Conservation (phyloP, 2,113 vertebrate genomes). For the Thamnophis sirtalis region DNA sequence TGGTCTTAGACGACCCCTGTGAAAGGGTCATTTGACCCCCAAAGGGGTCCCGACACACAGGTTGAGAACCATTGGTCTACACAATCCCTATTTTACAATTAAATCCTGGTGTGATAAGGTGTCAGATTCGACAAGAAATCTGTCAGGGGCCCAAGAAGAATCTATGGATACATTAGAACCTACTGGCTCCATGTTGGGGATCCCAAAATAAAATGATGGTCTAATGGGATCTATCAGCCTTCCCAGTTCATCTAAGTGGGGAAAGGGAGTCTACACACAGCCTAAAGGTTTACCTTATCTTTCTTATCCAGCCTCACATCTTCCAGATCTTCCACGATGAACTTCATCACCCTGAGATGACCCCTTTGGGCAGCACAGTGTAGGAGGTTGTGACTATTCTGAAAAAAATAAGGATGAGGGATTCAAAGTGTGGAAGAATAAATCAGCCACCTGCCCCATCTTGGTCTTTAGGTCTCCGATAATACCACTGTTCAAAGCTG, state of each 20-base stretch:
- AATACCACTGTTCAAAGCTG: background rate
- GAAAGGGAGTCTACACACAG: background rate
- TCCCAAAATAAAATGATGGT: background rate
- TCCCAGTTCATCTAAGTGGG: background rate
- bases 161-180: background rate
- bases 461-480: background rate
- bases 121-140: background rate
- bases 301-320: conserved; percentile 72
- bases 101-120: background rate
- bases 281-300: conserved; percentile 72
- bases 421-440: background rate
- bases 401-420: background rate
- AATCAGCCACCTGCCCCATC: too few species aligned
- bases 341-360: conserved; percentile 75
- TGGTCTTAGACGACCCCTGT: too few species aligned
- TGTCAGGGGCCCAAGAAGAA: background rate
- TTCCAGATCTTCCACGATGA: conserved; percentile 83
- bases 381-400: conserved; percentile 81
- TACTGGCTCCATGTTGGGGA: background rate
- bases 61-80: background rate
- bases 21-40: too few species aligned
- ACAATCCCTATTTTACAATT: background rate
- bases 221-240: background rate
- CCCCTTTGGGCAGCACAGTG: conserved; percentile 86
- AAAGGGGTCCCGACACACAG: too few species aligned